Percentiles rank a stretch among this genome's conserved stretches.
phyloP scores from a whole-genome alignment of 2,113 vertebrate species.

The Hyperoodon ampullatus region DNA sequence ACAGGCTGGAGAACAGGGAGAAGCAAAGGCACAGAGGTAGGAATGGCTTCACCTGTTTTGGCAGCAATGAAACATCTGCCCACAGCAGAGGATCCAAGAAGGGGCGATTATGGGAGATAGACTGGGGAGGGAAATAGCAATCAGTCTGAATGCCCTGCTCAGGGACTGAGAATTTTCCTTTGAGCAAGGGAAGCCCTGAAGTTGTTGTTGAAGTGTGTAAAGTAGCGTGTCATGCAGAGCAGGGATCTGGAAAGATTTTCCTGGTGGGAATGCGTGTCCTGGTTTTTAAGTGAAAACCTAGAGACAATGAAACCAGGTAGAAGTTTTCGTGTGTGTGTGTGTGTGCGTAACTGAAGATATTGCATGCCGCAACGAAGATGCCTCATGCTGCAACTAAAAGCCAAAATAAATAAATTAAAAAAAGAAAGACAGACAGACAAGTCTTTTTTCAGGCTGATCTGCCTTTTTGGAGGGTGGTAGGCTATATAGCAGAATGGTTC shows the following conservation, averaged over 20 bases:
- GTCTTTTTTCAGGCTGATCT: not conserved
- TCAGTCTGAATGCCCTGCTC: not conserved
- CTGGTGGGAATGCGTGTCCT: not conserved
- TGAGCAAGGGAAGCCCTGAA: not conserved
- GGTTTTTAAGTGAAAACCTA: not conserved
- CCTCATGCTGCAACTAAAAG: too few species aligned
- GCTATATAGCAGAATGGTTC: not conserved
- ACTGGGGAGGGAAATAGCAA: not conserved
- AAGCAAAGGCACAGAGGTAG: not conserved
- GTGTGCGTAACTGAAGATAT: too few species aligned
- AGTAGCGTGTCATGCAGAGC: not conserved
- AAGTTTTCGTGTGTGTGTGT: not conserved
- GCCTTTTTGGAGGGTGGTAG: not conserved
- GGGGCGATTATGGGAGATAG: not conserved
- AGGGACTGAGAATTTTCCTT: not conserved
- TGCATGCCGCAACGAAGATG: too few species aligned
- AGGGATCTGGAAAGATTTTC: not conserved
- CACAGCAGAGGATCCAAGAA: too few species aligned
- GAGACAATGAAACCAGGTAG: not conserved
- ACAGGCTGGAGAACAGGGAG: not conserved
- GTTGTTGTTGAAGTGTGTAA: not conserved
- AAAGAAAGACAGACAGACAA: not conserved
- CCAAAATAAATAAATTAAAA: too few species aligned
- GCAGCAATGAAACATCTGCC: not conserved
- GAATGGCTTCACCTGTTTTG: not conserved